These are phyloP conservation scores for Lepilemur septentrionalis DNA, from an alignment of 2,797 vertebrate genomes.

Conservation along the genomic window DNA sequence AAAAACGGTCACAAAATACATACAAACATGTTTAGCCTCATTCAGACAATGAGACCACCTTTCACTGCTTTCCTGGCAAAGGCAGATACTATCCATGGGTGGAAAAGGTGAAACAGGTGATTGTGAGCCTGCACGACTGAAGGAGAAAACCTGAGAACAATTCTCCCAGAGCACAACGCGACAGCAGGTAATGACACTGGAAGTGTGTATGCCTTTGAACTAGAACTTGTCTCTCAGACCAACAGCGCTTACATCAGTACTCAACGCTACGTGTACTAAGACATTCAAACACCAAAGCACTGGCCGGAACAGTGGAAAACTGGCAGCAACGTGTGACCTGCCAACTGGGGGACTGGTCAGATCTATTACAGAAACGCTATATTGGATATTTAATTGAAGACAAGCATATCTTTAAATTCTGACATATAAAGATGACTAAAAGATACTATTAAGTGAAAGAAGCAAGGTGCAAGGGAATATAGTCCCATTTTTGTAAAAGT, in stretches of 20 bases:
- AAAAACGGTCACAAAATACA: not conserved
- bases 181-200: fast-evolving
- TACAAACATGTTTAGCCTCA: not conserved
- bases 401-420: not conserved
- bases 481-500: not conserved
- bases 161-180: fast-evolving
- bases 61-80: not conserved
- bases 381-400: not conserved
- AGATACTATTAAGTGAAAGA: not conserved
- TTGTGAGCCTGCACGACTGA: fast-evolving
- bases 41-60: not conserved
- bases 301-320: not conserved
- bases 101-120: not conserved
- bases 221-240: not conserved
- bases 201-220: fast-evolving
- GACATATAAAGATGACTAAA: not conserved
- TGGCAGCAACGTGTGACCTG: fast-evolving
- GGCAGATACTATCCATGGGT: fast-evolving
- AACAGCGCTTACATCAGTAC: not conserved
- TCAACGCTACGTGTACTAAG: not conserved
- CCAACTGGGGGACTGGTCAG: not conserved
- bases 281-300: not conserved
- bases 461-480: not conserved
- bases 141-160: not conserved
- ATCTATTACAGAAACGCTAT: fast-evolving